Evolutionary conservation across 2,113 vertebrate genomes (phyloP).

Genomic region (Stegostoma tigrinum): DNA sequence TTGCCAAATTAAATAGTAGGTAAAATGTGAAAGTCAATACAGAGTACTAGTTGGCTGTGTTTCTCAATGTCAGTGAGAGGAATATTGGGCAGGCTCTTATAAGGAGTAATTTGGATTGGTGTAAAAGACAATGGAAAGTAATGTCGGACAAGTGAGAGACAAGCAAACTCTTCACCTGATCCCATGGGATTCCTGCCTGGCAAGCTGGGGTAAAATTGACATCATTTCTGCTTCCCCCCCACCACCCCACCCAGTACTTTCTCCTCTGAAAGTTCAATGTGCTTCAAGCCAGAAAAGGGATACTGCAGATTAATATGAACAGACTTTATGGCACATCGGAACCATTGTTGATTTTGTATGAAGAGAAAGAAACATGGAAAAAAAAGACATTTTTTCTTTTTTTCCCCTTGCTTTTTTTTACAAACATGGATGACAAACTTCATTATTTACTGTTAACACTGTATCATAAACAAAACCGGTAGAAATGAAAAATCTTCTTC

Average conservation of each 20-base stretch:
- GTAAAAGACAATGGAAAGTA: background rate
- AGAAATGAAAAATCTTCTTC: conserved; percentile 69
- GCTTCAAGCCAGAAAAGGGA: conserved; percentile 27
- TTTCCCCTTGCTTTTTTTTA: conserved; percentile 39
- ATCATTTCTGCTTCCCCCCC: background rate
- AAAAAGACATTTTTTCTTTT: conserved; percentile 63
- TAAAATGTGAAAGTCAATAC: background rate
- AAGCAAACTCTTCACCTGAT: background rate
- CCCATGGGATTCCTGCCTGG: background rate
- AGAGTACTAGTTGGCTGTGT: too few relatives aligned
- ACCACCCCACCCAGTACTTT: background rate
- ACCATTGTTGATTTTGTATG: conserved; percentile 46
- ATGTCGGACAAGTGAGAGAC: background rate
- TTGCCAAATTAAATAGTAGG: background rate
- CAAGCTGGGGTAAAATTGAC: background rate
- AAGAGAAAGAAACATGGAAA: conserved; percentile 51
- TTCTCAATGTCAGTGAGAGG: too few relatives aligned
- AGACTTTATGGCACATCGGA: conserved; percentile 62
- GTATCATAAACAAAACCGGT: conserved; percentile 77
- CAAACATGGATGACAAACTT: conserved; percentile 80
- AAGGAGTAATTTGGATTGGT: too few relatives aligned
- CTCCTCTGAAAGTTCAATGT: background rate
- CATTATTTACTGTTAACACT: conserved; percentile 79
- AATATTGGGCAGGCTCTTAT: too few relatives aligned
- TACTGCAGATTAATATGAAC: conserved; percentile 18